These are phyloP conservation scores for Herminia tarsipennalis DNA, from an alignment of 2,888 invertebrate genomes.

Conservation along the genomic window DNA sequence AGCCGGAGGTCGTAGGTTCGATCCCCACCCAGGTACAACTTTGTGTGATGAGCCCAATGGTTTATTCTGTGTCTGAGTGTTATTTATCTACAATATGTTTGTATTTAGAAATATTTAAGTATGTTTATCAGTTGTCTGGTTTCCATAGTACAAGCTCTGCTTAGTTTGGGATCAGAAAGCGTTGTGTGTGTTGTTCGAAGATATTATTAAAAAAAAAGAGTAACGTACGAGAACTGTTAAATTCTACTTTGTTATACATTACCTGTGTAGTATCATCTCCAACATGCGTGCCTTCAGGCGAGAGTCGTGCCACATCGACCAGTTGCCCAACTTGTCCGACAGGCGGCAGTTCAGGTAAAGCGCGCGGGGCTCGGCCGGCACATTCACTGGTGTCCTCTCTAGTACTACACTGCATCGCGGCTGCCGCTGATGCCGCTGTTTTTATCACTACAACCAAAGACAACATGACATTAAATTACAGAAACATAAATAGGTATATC, in stretches of 20 bases:
- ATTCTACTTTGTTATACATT: background rate
- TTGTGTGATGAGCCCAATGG: too few species aligned
- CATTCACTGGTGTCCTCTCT: slow-evolving; percentile 23
- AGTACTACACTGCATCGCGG: slow-evolving; percentile 41
- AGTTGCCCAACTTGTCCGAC: slow-evolving; percentile 22
- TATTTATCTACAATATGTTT: too few species aligned
- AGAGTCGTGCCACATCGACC: slow-evolving; percentile 44
- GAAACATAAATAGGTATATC: background rate
- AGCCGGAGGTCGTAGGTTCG: too few species aligned
- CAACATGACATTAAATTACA: background rate
- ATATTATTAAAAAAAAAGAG: slow-evolving; percentile 21
- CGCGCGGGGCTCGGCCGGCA: slow-evolving; percentile 15
- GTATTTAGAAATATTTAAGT: too few species aligned
- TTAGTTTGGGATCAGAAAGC: too few species aligned
- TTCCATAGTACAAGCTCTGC: too few species aligned
- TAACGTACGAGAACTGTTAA: background rate
- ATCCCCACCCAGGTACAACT: too few species aligned
- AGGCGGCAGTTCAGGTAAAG: background rate
- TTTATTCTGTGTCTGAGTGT: too few species aligned
- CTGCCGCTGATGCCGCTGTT: slow-evolving; percentile 53
- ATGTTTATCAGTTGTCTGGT: too few species aligned
- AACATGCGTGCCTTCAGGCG: slow-evolving; percentile 28
- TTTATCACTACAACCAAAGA: slow-evolving; percentile 57
- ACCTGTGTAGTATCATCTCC: slow-evolving; percentile 49
- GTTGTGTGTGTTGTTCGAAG: too few species aligned